A percentile compares a stretch with the other conserved stretches of the same genome.
Evolutionary conservation across 2,113 vertebrate species (phyloP).

Genomic region (Chelonoidis abingdonii): DNA sequence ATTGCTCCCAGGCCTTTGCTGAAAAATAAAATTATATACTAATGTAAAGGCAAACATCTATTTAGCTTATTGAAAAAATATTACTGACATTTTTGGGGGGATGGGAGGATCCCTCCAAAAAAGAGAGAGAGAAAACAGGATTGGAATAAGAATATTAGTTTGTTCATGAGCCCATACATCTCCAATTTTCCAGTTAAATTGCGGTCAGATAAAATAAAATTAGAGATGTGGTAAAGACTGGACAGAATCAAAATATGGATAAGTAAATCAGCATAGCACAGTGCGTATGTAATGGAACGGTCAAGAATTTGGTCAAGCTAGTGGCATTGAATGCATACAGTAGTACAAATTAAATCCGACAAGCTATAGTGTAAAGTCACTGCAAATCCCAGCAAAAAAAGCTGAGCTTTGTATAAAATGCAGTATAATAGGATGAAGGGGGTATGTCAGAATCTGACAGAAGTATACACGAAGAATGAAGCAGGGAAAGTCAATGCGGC

Average conservation of each 20-base stretch:
- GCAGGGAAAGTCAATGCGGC: not conserved
- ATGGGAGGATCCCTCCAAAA: too few species aligned
- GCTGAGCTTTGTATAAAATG: not conserved
- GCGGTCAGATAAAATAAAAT: not conserved
- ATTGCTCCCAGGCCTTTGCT: not conserved
- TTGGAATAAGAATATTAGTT: not conserved
- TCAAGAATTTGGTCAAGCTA: not conserved
- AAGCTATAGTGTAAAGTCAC: not conserved
- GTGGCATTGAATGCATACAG: not conserved
- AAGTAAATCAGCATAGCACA: accelerated
- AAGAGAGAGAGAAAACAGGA: not conserved
- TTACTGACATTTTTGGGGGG: not conserved
- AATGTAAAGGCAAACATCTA: not conserved
- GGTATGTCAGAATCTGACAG: not conserved
- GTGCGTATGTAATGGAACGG: not conserved
- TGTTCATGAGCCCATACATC: accelerated
- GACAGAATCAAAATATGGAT: not conserved
- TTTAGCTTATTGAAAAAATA: not conserved
- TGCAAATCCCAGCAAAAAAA: not conserved
- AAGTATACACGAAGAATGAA: not conserved
- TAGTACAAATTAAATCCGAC: not conserved
- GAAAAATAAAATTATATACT: not conserved
- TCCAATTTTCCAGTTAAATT: not conserved
- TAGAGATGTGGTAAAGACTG: not conserved
- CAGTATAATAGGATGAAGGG: not conserved